Evolutionary conservation across 2,888 invertebrate species (phyloP).

Genomic region (Schizotus pectinicornis): DNA sequence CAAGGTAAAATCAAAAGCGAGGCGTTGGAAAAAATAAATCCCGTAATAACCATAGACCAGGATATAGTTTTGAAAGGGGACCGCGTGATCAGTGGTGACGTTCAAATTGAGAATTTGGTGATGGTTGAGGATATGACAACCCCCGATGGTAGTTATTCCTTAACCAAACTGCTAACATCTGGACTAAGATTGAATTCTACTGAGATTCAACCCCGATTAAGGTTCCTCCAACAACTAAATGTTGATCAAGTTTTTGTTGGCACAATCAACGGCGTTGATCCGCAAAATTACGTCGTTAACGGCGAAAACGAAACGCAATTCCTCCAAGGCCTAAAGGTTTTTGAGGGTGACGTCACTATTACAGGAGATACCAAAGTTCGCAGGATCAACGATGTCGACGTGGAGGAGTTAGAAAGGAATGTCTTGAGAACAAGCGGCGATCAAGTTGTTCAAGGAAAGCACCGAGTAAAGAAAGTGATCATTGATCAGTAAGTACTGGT

Average conservation of each 20-base stretch:
- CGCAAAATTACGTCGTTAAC: slow-evolving; percentile 56
- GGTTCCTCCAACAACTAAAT: slow-evolving; percentile 51
- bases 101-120: slow-evolving; percentile 57
- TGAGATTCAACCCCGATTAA: slow-evolving; percentile 51
- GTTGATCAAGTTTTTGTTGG: slow-evolving; percentile 55
- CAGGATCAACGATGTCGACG: slow-evolving; percentile 59
- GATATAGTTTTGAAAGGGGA: slow-evolving; percentile 57
- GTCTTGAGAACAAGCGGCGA: slow-evolving; percentile 56
- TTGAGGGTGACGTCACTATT: slow-evolving; percentile 57
- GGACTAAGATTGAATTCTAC: slow-evolving; percentile 50
- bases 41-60: slow-evolving; percentile 57
- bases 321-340: slow-evolving; percentile 61
- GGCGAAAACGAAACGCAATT: slow-evolving; percentile 55
- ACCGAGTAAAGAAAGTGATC: slow-evolving; percentile 53
- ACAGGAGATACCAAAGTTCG: slow-evolving; percentile 55
- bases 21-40: slow-evolving; percentile 56
- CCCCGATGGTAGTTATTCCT: slow-evolving; percentile 41
- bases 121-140: slow-evolving; percentile 50
- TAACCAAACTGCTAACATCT: slow-evolving; percentile 48
- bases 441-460: slow-evolving; percentile 58
- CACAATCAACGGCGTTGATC: slow-evolving; percentile 58
- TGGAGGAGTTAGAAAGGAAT: slow-evolving; percentile 55
- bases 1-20: slow-evolving; percentile 59
- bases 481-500: slow-evolving; percentile 36
- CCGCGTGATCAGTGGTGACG: slow-evolving; percentile 58